phyloP scores from a whole-genome alignment of 1,140 invertebrate species.

The Dolichoris vasculosae region DNA sequence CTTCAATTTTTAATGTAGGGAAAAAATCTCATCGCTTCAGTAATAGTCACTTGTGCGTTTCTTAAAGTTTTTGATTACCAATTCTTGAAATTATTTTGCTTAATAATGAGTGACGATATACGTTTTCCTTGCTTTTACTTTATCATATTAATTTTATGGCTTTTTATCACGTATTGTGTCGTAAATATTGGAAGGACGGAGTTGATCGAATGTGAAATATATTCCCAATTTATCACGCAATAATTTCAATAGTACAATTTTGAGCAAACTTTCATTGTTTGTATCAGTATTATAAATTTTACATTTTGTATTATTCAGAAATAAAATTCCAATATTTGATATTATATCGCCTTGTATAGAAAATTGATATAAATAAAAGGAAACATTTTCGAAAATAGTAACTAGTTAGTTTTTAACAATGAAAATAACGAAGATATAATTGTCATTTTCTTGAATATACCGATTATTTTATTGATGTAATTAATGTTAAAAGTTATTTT shows the following conservation, averaged over 20 bases:
- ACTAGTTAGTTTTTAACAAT: neutral
- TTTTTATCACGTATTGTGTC: slow-evolving; percentile 32
- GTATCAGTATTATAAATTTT: neutral
- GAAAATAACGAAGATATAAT: neutral
- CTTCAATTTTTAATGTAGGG: slow-evolving; percentile 23
- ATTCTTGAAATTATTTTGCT: neutral
- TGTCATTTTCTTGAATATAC: neutral
- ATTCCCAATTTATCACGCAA: slow-evolving; percentile 25
- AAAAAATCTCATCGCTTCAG: slow-evolving; percentile 45
- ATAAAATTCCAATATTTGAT: neutral
- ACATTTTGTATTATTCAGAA: neutral
- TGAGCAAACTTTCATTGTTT: neutral
- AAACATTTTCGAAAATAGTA: neutral
- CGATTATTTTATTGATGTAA: neutral
- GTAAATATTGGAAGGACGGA: slow-evolving; percentile 50
- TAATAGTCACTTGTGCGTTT: slow-evolving; percentile 19
- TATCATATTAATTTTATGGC: neutral
- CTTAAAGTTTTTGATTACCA: neutral
- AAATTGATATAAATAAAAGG: neutral
- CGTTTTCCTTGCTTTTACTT: slow-evolving; percentile 36
- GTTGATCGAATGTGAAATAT: slow-evolving; percentile 41
- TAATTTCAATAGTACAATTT: slow-evolving; percentile 12
- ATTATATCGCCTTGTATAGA: neutral
- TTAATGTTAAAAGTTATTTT: neutral
- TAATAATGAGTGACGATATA: neutral